Evolutionary conservation across 2,113 vertebrate genomes (phyloP).

Genomic region (Dasyornis broadbenti): DNA sequence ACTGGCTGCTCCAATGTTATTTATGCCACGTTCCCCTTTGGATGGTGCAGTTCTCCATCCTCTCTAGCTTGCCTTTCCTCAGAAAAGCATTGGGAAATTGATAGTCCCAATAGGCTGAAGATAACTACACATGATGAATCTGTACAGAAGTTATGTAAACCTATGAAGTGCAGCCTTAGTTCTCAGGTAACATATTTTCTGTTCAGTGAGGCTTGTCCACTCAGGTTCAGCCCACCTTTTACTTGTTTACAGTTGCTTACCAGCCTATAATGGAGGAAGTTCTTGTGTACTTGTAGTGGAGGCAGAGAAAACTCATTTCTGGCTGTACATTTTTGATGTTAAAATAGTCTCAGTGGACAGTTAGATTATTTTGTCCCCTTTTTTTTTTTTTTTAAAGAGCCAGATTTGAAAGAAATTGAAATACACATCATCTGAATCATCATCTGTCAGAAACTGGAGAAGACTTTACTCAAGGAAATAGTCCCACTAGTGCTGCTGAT

Average conservation of each 20-base stretch:
- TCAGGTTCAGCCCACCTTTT: neutral
- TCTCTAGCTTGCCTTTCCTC: neutral
- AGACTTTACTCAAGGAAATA: neutral
- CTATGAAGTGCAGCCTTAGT: neutral
- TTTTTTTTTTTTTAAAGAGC: neutral
- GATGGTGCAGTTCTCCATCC: neutral
- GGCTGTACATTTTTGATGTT: neutral
- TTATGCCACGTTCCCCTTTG: neutral
- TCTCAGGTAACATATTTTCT: neutral
- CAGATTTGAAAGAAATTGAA: neutral
- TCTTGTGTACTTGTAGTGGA: neutral
- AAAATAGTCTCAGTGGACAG: neutral
- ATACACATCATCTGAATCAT: neutral
- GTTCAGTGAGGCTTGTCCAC: neutral
- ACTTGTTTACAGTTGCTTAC: neutral
- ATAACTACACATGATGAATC: neutral
- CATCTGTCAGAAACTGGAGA: neutral
- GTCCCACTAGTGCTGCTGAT: neutral
- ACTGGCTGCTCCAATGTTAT: neutral
- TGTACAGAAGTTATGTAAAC: neutral
- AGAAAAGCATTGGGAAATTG: neutral
- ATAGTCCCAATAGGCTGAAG: neutral
- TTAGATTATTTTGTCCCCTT: neutral
- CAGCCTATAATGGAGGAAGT: neutral
- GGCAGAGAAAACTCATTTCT: neutral